Evolutionary conservation across 1,140 invertebrate species (phyloP), one percentile per base, ranked within the genome.

Genomic region (Drosophila miranda): DNA sequence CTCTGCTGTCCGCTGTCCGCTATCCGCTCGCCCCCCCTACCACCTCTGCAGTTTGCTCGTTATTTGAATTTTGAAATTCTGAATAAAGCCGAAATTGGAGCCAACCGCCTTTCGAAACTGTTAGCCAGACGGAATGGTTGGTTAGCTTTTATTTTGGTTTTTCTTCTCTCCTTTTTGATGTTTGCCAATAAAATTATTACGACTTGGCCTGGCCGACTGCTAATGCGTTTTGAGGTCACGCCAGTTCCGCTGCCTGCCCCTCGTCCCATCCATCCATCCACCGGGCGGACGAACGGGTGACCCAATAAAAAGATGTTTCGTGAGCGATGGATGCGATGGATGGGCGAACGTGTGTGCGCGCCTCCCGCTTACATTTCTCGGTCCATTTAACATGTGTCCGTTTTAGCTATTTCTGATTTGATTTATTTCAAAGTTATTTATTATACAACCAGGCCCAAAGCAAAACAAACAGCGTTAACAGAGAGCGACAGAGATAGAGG

Each of bases 101-200:
- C 68, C 78, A 84, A 76, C 80, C 80, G 87, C 74, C 82, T 86
- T 78, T 78, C 59, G 52, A 87, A 87, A 87, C 60, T 52, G 53
- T 70, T 53, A 84, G 67, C 34, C 34, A 38, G 34, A 38, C 34
- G 34, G 34, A 38, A 38, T 38, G 34, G 34, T 38, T 38, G 34
- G 34, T 67, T 64, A 50, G 48, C 70, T 56, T 56, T 73, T 74
- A 74, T 63, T 55, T 73, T 43, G 26, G 28, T 42, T 66, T 52
- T 48, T 45, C 58, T 70, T 54, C 45, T 45, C 42, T 62, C 42
- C 57, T 63, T 56, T 81, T 81, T 86, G 62, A 75, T 86, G 75
- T 87, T 86, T 86, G 82, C 82, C 71, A 86, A 86, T 86, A 86
- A 86, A 86, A 86, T 86, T 86, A 87, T 86, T 82, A 87, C 63